Conservation (phyloP, 2,113 vertebrate genomes). For the Hydrolagus affinis region DNA sequence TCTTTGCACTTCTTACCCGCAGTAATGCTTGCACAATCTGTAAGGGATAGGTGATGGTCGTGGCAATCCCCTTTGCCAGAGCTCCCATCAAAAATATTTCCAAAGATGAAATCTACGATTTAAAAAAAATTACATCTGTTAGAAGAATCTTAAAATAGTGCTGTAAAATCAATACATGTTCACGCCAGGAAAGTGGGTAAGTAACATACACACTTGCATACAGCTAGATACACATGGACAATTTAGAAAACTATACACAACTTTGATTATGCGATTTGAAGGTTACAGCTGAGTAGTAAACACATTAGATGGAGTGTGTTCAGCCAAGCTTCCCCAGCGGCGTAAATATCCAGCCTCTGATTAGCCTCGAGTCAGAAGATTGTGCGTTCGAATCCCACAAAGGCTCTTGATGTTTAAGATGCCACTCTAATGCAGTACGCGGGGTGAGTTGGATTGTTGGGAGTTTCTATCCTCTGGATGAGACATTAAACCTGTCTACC, state of each 20-base stretch:
- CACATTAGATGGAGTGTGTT: background rate
- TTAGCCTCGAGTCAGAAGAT: too few relatives aligned
- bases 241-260: background rate
- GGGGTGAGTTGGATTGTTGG: too few relatives aligned
- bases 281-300: background rate
- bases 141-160: background rate
- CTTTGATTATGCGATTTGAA: background rate
- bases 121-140: background rate
- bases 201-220: background rate
- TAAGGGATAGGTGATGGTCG: constrained; percentile 60
- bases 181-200: background rate
- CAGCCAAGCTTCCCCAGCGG: too few relatives aligned
- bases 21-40: constrained; percentile 66
- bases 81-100: constrained; percentile 67
- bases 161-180: background rate
- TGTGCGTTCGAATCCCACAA: too few relatives aligned
- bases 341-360: too few relatives aligned
- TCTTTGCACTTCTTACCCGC: constrained; percentile 48
- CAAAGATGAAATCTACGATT: constrained; percentile 62
- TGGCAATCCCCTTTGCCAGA: constrained; percentile 62
- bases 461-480: too few relatives aligned
- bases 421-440: too few relatives aligned
- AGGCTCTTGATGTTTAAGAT: too few relatives aligned
- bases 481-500: too few relatives aligned
- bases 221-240: too few relatives aligned